phyloP scores from a whole-genome alignment of 2,888 invertebrate genomes.

The Drepana falcataria region DNA sequence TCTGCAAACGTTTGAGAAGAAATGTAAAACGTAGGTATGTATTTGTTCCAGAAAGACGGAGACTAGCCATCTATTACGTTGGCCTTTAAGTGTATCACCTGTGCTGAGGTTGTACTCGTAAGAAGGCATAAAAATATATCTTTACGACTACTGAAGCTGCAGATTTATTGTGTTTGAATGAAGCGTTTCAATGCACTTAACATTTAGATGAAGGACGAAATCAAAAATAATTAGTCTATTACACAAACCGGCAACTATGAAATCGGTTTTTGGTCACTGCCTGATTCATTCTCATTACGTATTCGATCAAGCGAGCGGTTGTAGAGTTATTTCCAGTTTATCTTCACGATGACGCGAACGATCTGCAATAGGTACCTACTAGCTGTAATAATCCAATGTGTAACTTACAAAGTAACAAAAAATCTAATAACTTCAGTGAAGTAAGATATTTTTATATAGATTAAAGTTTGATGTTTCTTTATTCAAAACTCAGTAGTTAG shows the following conservation, averaged over 20 bases:
- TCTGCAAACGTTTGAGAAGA: too few species aligned
- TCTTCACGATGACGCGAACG: slow-evolving; percentile 14
- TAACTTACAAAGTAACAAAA: too few species aligned
- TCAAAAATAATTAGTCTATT: slow-evolving; percentile 11
- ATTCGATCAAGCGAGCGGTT: slow-evolving; percentile 22
- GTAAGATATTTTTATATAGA: too few species aligned
- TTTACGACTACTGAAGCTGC: too few species aligned
- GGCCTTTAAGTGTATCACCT: too few species aligned
- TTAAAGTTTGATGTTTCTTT: slow-evolving; percentile 4
- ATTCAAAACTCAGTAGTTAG: slow-evolving; percentile 4
- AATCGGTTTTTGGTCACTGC: slow-evolving; percentile 26
- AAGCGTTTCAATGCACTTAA: neutral
- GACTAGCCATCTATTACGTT: too few species aligned
- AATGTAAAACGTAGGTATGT: too few species aligned
- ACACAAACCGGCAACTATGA: slow-evolving; percentile 27
- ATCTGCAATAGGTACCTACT: slow-evolving; percentile 1
- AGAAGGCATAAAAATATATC: too few species aligned
- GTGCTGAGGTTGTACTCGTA: too few species aligned
- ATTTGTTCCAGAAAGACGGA: too few species aligned
- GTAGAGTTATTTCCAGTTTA: slow-evolving; percentile 12
- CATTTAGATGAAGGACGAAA: neutral
- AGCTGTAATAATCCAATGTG: slow-evolving; percentile 1
- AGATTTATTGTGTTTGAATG: too few species aligned
- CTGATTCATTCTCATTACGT: slow-evolving; percentile 22
- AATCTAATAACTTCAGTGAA: too few species aligned